Evolutionary conservation across 1,140 invertebrate genomes (phyloP).

Genomic region (Lasioglossum baleicum): DNA sequence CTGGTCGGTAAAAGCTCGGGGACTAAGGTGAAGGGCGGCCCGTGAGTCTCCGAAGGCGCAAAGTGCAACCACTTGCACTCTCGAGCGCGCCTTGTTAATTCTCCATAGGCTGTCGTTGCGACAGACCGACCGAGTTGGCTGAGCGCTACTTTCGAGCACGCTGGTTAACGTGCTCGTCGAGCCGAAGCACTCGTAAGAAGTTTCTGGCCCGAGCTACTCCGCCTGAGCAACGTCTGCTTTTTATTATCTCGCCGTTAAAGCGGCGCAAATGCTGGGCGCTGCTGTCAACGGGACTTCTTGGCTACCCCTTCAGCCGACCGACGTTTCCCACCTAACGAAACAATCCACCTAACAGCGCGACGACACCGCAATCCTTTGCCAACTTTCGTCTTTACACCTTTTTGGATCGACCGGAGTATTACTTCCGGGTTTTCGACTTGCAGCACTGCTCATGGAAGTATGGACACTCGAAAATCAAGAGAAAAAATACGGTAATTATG

Average conservation of each 20-base stretch:
- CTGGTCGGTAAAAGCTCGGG: background rate
- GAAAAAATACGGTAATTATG: too few species aligned
- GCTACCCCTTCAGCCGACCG: background rate
- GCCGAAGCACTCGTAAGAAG: slow-evolving; percentile 57
- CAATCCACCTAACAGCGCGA: too few species aligned
- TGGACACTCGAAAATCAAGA: too few species aligned
- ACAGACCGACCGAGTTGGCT: slow-evolving; percentile 31
- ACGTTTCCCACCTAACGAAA: too few species aligned
- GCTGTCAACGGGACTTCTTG: slow-evolving; percentile 12
- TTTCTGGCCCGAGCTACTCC: slow-evolving; percentile 65
- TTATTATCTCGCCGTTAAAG: slow-evolving; percentile 3
- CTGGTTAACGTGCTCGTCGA: slow-evolving; percentile 64
- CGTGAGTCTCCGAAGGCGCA: slow-evolving; percentile 9
- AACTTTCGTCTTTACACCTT: too few species aligned
- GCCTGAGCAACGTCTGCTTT: slow-evolving; percentile 24
- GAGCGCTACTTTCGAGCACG: slow-evolving; percentile 66
- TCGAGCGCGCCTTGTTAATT: slow-evolving; percentile 64
- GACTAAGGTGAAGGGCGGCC: background rate
- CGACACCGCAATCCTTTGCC: too few species aligned
- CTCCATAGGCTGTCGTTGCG: slow-evolving; percentile 59
- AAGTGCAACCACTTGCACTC: slow-evolving; percentile 50
- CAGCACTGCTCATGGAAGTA: too few species aligned
- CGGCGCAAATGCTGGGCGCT: background rate
- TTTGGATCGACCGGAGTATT: too few species aligned
- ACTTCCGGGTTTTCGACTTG: too few species aligned